phyloP scores from a whole-genome alignment of 2,888 invertebrate species.

The Eupithecia exiguata region DNA sequence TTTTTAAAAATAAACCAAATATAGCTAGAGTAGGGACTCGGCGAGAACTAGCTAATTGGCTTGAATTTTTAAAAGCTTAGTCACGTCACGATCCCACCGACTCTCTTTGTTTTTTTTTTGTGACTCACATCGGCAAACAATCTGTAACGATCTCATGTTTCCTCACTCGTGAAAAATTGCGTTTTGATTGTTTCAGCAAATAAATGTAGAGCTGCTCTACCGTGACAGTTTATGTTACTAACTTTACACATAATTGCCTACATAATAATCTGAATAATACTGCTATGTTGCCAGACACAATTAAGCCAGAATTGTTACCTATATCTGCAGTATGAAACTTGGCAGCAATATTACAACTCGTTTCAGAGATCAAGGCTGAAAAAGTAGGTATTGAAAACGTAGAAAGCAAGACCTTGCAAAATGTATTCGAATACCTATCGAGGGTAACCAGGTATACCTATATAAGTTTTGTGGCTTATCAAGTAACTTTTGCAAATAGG shows the following conservation, averaged over 20 bases:
- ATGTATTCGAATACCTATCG: not conserved
- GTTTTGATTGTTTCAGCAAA: constrained; percentile 43
- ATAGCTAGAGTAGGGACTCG: constrained; percentile 47
- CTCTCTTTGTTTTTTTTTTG: constrained; percentile 61
- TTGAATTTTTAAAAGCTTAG: constrained; percentile 79
- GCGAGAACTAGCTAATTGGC: constrained; percentile 67
- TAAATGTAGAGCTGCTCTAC: constrained; percentile 37
- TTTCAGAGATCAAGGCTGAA: constrained; percentile 6
- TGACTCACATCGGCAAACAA: constrained; percentile 71
- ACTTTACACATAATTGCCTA: not conserved
- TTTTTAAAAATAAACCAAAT: constrained; percentile 54
- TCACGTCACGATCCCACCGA: constrained; percentile 73
- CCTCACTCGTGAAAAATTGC: constrained; percentile 58
- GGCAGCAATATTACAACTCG: constrained; percentile 4
- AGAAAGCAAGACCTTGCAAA: constrained; percentile 9
- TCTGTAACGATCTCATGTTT: constrained; percentile 56
- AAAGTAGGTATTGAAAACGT: constrained; percentile 2
- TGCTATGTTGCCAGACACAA: not conserved
- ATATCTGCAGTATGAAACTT: constrained; percentile 18
- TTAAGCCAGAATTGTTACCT: not conserved
- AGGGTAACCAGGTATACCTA: not conserved
- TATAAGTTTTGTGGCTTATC: not conserved
- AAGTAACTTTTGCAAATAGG: not conserved
- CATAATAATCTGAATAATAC: not conserved
- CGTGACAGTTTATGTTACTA: constrained; percentile 23